These are phyloP conservation scores for Mimumesa dahlbomi DNA, from an alignment of 2,888 invertebrate genomes.

Conservation along the genomic window DNA sequence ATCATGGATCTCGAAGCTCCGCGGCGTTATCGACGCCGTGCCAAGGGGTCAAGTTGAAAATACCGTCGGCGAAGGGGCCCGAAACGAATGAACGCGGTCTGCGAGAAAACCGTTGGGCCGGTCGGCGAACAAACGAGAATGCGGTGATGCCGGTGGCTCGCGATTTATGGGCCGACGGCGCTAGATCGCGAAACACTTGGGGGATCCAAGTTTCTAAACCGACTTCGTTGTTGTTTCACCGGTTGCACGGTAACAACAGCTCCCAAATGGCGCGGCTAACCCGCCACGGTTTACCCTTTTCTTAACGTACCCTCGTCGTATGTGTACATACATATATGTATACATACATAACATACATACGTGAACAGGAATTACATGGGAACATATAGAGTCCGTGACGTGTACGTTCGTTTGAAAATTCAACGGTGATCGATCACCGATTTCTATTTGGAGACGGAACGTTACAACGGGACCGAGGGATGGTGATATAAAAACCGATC, in stretches of 20 bases:
- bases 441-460: neutral
- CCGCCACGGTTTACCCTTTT: slow-evolving; percentile 14
- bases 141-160: slow-evolving; percentile 33
- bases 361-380: too few species aligned
- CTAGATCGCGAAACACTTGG: slow-evolving; percentile 55
- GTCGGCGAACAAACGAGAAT: slow-evolving; percentile 42
- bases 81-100: slow-evolving; percentile 47
- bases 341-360: too few species aligned
- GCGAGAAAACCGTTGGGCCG: slow-evolving; percentile 26
- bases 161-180: slow-evolving; percentile 54
- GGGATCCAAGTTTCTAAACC: slow-evolving; percentile 60
- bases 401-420: too few species aligned
- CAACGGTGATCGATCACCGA: too few species aligned
- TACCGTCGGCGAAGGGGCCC: neutral
- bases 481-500: neutral
- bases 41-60: slow-evolving; percentile 24
- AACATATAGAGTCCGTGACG: too few species aligned
- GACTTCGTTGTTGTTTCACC: slow-evolving; percentile 48
- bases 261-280: slow-evolving; percentile 60
- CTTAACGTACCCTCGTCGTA: slow-evolving; percentile 13
- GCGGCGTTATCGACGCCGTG: too few species aligned
- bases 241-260: slow-evolving; percentile 44
- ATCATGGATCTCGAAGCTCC: too few species aligned
- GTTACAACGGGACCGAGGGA: neutral
- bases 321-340: too few species aligned